phyloP scores from a whole-genome alignment of 2,797 vertebrate species.

The Megaceryle alcyon region DNA sequence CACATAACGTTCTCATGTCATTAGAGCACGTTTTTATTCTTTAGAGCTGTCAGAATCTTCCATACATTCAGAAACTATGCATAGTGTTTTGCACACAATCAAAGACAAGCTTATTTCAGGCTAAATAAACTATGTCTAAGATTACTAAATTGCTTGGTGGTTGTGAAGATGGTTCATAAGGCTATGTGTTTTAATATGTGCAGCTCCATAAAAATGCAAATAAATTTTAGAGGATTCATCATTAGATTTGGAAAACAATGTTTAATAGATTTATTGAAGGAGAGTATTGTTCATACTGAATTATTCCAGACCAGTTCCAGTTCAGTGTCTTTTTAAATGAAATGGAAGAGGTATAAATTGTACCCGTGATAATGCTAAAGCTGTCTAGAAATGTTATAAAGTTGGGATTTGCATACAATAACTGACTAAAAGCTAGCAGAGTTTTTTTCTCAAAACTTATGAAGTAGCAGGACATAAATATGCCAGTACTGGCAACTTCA shows the following conservation, averaged over 20 bases:
- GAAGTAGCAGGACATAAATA: neutral
- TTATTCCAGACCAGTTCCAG: slow-evolving; percentile 12
- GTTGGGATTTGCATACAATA: neutral
- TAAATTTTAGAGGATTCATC: slow-evolving; percentile 36
- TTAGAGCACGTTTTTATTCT: neutral
- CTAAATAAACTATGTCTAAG: slow-evolving; percentile 1
- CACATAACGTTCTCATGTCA: neutral
- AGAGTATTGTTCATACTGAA: neutral
- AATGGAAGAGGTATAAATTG: slow-evolving; percentile 4
- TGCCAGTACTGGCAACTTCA: neutral
- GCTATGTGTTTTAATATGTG: slow-evolving; percentile 14
- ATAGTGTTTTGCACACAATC: neutral
- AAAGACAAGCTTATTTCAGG: neutral
- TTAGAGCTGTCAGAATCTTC: neutral
- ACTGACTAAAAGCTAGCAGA: neutral
- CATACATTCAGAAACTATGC: neutral
- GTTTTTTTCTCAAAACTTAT: slow-evolving; percentile 9
- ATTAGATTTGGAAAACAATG: slow-evolving; percentile 20
- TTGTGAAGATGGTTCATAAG: neutral
- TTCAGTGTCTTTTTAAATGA: slow-evolving; percentile 6
- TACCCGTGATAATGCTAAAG: neutral
- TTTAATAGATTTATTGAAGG: slow-evolving; percentile 36
- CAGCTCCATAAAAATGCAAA: slow-evolving; percentile 33
- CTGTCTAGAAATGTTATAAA: neutral
- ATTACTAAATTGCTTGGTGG: neutral